Conservation (phyloP, 2,113 vertebrate genomes). For the Gymnocephalus cernua region DNA sequence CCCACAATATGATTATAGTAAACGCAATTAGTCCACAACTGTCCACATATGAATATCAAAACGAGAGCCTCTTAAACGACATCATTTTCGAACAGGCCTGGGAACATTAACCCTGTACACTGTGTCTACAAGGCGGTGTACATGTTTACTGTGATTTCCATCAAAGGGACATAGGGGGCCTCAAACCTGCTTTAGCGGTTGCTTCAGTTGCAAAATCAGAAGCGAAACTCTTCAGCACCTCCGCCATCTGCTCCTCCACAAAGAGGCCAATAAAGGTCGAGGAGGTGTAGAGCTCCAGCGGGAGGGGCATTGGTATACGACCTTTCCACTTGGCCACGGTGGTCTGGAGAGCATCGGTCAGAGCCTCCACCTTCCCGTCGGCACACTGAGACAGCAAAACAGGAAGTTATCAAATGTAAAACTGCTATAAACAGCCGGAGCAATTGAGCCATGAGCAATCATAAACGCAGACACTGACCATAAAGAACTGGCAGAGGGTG, state of each 20-base stretch:
- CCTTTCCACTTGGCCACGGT: conserved; percentile 92
- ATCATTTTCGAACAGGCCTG: neutral
- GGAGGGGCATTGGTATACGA: conserved; percentile 91
- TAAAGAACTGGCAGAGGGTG: conserved; percentile 99
- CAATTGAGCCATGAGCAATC: neutral
- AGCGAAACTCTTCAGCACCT: conserved; percentile 94
- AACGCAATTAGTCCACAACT: neutral
- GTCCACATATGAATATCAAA: neutral
- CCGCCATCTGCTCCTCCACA: conserved; percentile 94
- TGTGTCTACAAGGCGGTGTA: neutral
- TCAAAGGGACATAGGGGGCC: neutral
- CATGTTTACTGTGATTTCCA: neutral
- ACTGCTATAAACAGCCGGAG: neutral
- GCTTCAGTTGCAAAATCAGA: conserved; percentile 94
- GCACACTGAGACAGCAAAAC: conserved; percentile 86
- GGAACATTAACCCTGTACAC: neutral
- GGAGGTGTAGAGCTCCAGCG: conserved; percentile 95
- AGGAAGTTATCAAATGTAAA: too few relatives aligned
- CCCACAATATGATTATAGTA: neutral
- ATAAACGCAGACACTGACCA: conserved; percentile 84
- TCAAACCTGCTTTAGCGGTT: conserved; percentile 90
- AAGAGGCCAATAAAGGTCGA: conserved; percentile 98
- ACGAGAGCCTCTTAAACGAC: neutral
- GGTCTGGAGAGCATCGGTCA: conserved; percentile 91
- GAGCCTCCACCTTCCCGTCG: conserved; percentile 93